phyloP scores from a whole-genome alignment of 2,888 invertebrate genomes.

The Tricholauxania praeusta region DNA sequence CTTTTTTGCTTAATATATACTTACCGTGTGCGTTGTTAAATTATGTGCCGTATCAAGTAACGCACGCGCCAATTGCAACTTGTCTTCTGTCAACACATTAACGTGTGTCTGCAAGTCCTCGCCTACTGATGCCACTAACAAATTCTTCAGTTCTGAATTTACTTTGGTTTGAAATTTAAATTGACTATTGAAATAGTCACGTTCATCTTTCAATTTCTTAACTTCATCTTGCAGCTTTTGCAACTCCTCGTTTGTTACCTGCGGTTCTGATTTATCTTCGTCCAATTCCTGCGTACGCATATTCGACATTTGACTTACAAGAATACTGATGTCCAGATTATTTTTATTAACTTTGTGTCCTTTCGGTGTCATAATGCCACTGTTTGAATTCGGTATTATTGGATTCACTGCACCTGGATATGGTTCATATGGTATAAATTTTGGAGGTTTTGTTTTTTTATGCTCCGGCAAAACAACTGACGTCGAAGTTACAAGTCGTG shows the following conservation, averaged over 20 bases:
- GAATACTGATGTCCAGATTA: constrained; percentile 75
- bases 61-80: constrained; percentile 86
- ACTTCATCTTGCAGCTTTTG: constrained; percentile 52
- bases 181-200: constrained; percentile 81
- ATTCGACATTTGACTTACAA: constrained; percentile 79
- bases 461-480: constrained; percentile 52
- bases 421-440: constrained; percentile 90
- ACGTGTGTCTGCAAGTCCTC: constrained; percentile 93
- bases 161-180: constrained; percentile 90
- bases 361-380: constrained; percentile 45
- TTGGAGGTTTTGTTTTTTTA: constrained; percentile 74
- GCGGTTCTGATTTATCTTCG: constrained; percentile 66
- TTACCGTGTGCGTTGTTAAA: constrained; percentile 83
- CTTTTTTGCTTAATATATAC: not conserved
- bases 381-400: constrained; percentile 71
- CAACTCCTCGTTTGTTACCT: constrained; percentile 51
- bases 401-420: constrained; percentile 88
- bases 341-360: constrained; percentile 66
- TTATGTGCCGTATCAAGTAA: constrained; percentile 87
- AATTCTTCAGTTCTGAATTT: constrained; percentile 91
- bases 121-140: constrained; percentile 94
- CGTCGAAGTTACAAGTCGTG: constrained; percentile 71
- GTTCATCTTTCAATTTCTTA: constrained; percentile 74
- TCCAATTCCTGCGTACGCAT: constrained; percentile 75
- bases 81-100: constrained; percentile 91